phyloP scores from a whole-genome alignment of 1,140 invertebrate genomes.

The Tetramorium parvispinum region DNA sequence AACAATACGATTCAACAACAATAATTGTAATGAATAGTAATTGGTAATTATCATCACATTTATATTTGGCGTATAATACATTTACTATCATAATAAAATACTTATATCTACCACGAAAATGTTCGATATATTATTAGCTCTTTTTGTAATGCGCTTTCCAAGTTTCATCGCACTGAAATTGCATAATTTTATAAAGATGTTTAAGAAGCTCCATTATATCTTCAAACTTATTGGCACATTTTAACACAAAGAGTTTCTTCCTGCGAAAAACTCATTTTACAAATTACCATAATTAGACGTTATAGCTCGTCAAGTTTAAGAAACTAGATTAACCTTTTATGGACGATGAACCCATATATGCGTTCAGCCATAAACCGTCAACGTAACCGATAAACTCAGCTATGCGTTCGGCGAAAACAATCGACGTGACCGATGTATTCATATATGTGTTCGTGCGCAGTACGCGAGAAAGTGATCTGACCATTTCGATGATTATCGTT shows the following conservation, averaged over 20 bases:
- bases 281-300: slow-evolving; percentile 77
- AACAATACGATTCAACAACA: background rate
- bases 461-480: too few species aligned
- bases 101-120: background rate
- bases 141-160: slow-evolving; percentile 14
- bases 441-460: too few species aligned
- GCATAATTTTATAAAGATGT: background rate
- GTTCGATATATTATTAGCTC: background rate
- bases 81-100: background rate
- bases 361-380: too few species aligned
- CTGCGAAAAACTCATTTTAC: slow-evolving; percentile 3
- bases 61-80: background rate
- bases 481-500: too few species aligned
- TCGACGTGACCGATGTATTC: too few species aligned
- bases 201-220: background rate
- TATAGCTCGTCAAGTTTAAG: slow-evolving; percentile 67
- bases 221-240: background rate
- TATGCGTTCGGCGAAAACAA: too few species aligned
- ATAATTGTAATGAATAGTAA: background rate
- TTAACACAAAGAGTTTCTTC: background rate
- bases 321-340: slow-evolving; percentile 28
- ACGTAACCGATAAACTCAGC: too few species aligned
- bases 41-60: background rate
- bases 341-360: too few species aligned
- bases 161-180: slow-evolving; percentile 37